A percentile compares a stretch with the other conserved stretches of the same genome.
Conservation (phyloP, 2,113 vertebrate species). For the Myotis davidii region DNA sequence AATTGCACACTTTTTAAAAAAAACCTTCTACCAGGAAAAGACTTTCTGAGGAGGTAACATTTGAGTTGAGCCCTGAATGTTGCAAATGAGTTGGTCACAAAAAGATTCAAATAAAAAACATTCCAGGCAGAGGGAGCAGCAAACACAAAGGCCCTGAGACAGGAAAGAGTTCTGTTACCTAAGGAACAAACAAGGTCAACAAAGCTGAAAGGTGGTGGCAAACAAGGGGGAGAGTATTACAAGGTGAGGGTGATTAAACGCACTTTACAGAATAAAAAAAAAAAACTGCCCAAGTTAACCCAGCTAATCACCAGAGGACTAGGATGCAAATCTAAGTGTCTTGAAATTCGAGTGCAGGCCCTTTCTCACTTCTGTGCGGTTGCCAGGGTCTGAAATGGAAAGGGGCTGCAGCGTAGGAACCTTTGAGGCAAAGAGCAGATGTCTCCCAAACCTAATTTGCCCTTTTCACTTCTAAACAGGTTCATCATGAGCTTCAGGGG, state of each 20-base stretch:
- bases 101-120: not conserved
- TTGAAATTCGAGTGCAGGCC: not conserved
- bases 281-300: not conserved
- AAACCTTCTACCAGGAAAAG: not conserved
- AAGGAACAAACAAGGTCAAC: not conserved
- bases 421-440: not conserved
- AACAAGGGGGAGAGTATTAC: not conserved
- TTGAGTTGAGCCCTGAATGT: not conserved
- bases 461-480: conserved; percentile 33
- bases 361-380: not conserved
- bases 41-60: not conserved
- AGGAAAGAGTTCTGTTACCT: not conserved
- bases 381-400: not conserved
- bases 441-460: conserved; percentile 5
- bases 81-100: not conserved
- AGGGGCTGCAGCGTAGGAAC: not conserved
- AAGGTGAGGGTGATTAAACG: not conserved
- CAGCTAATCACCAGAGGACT: not conserved
- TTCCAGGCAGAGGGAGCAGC: not conserved
- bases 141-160: not conserved
- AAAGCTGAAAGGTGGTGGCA: not conserved
- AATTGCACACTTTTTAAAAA: not conserved
- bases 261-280: not conserved
- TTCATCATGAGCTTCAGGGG: not conserved
- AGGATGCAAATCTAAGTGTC: not conserved